Evolutionary conservation across 1,140 invertebrate genomes (phyloP).

Genomic region (Coelopa frigida): DNA sequence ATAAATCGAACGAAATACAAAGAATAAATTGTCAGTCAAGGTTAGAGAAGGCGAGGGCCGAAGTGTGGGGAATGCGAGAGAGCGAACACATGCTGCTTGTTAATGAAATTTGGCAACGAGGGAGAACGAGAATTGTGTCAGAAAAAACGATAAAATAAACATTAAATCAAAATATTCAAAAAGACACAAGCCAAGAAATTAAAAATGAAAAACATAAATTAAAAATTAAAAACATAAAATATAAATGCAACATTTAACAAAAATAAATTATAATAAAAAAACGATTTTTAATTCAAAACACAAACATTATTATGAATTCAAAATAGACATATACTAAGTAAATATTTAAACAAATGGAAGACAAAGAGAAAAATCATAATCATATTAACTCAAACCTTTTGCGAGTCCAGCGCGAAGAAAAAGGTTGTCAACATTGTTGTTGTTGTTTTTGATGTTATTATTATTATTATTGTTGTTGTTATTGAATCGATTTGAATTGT

Average conservation of each 20-base stretch:
- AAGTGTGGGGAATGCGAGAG: no score
- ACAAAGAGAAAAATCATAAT: slow-evolving; percentile 4
- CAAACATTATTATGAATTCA: not conserved
- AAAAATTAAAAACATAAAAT: no score
- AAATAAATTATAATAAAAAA: not conserved
- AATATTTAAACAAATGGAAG: not conserved
- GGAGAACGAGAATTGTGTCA: no score
- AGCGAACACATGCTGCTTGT: no score
- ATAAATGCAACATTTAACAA: not conserved
- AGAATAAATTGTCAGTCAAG: no score
- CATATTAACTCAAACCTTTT: slow-evolving; percentile 7
- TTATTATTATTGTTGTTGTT: slow-evolving; percentile 19
- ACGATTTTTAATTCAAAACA: not conserved
- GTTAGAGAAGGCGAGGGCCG: no score
- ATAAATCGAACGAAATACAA: no score
- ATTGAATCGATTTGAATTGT: slow-evolving; percentile 21
- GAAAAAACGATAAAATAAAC: no score
- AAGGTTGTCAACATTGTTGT: slow-evolving; percentile 13
- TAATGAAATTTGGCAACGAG: no score
- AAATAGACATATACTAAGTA: not conserved
- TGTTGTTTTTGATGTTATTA: slow-evolving; percentile 22
- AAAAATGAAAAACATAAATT: no score
- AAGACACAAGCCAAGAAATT: no score
- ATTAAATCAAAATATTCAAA: no score
- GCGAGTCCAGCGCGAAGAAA: not conserved